Evolutionary conservation across 2,797 vertebrate species (phyloP), one percentile per base, ranked within the genome.

Genomic region (Bradypus variegatus): DNA sequence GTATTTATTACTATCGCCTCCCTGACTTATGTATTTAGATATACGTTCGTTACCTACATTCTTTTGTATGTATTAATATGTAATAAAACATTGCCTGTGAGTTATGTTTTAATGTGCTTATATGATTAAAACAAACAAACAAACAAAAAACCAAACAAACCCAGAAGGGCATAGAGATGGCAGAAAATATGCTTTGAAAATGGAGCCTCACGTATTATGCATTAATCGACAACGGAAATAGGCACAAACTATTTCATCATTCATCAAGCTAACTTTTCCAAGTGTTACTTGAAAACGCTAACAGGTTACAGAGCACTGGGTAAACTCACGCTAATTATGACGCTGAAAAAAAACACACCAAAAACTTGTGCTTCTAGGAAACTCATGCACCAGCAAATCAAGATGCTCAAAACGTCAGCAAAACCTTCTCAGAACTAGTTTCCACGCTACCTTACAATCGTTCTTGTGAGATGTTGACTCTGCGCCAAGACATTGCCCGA

Each of bases 281-380:
- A 33, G 77, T 48, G 50, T 53, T 53, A 41, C 64, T 58, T 31
- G 65, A n/a, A 70, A 89, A 78, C 76, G 60, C 36, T 29, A 21
- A 60, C 38, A 12, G 58, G 10, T 36, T 31, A 64, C 38, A 73
- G 8, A 31, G 48, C 21, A 67, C 15, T 48, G 16, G 7, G 16
- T n/a, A 85, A 88, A 93, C 62, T 53, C 86, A 50, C 12, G 12
- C 38, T 86, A 53, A 73, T 64, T 86, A 91, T 16, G 58, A 82
- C 78, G 73, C 19, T 33, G 15, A 29, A 64, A 81, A 48, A 33
- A 84, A 91, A 75, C 76, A 45, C 41, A 45, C 41, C 8, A 45
- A 14, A 78, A 14, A 80, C 25, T 21, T 86, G 36, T 45, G 29
- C 36, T 50, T 21, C 11, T 21, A 4, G 41, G 70, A 79, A 84